Base-by-base conservation (phyloP, 1,140 invertebrate species). In the Bacillus rossius region DNA sequence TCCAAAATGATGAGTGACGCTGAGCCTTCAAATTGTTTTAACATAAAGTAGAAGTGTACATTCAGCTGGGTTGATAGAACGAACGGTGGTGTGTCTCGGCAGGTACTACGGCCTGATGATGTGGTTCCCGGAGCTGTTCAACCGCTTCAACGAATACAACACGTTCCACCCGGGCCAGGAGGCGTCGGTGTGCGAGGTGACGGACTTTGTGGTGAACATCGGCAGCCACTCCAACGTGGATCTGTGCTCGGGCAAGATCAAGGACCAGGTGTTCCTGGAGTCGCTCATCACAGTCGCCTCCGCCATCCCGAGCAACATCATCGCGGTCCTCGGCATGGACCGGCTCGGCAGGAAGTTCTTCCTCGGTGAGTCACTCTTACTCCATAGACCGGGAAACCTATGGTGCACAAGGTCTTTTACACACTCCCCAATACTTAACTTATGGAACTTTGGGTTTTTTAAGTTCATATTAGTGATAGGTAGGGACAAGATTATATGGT, bases 61-160 rank as follows among this genome's bases (percentile, higher is more conserved):
- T n/a, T n/a, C n/a, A n/a, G n/a, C n/a, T n/a, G n/a, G n/a, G n/a
- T n/a, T n/a, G n/a, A n/a, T n/a, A n/a, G n/a, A n/a, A n/a, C n/a
- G n/a, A n/a, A n/a, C n/a, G n/a, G n/a, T n/a, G n/a, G n/a, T n/a
- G n/a, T n/a, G n/a, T n/a, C n/a, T n/a, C n/a, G 71, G 8, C 68
- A 85, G 87, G 58, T 93, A 93, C 69, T 93, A 93, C 66, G 89
- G 89, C 47, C 75, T 92, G 19, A 91, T 92, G 88, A 91, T 93
- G 86, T 93, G 91, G 91, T 93, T 93, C 75, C 90, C 91, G 0
- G 90, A 92, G 74, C 79, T 93, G 61, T 92, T 91, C 75, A 89
- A 90, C 70, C 85, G 90, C 42, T 91, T 91, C 68, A 88, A 92
- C 69, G 85, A 88, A 68, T 93, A 80, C 71, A 79, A 83, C 54